Evolutionary conservation across 2,888 invertebrate genomes (phyloP).

Genomic region (Trisateles emortualis): DNA sequence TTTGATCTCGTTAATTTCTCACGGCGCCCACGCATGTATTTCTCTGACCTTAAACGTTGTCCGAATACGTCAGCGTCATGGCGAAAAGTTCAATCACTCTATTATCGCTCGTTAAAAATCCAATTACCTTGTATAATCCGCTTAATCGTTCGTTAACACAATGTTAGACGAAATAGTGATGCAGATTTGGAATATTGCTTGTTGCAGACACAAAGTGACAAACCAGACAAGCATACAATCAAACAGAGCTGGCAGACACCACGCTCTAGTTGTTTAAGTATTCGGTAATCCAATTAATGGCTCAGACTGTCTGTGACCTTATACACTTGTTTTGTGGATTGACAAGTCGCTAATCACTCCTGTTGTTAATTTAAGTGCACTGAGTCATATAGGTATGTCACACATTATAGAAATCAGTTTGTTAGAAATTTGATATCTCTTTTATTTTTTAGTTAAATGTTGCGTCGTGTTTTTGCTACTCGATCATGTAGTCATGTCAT

Average conservation of each 20-base stretch:
- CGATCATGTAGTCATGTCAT: too few relatives aligned
- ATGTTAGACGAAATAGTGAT: neutral
- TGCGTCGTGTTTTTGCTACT: too few relatives aligned
- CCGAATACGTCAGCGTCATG: neutral
- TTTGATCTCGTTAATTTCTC: constrained; percentile 22
- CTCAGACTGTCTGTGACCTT: constrained; percentile 37
- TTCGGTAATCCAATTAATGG: constrained; percentile 75
- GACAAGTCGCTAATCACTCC: constrained; percentile 16
- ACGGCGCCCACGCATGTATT: constrained; percentile 1
- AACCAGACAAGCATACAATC: constrained; percentile 25
- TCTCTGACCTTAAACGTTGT: constrained; percentile 1
- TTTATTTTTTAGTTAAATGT: too few relatives aligned
- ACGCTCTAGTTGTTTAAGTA: constrained; percentile 67
- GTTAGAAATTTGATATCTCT: too few relatives aligned
- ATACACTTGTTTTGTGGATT: constrained; percentile 56
- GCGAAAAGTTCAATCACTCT: neutral
- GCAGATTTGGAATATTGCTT: too few relatives aligned
- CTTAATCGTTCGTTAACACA: constrained; percentile 7
- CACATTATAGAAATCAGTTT: too few relatives aligned
- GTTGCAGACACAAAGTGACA: constrained; percentile 32
- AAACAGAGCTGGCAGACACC: constrained; percentile 55
- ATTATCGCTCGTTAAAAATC: neutral
- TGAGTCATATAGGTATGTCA: neutral
- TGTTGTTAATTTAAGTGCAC: constrained; percentile 7
- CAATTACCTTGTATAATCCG: constrained; percentile 10